A percentile compares a stretch with the other conserved stretches of the same genome.
phyloP scores from a whole-genome alignment of 2,797 vertebrate species.

The Onychomys arenicola region DNA sequence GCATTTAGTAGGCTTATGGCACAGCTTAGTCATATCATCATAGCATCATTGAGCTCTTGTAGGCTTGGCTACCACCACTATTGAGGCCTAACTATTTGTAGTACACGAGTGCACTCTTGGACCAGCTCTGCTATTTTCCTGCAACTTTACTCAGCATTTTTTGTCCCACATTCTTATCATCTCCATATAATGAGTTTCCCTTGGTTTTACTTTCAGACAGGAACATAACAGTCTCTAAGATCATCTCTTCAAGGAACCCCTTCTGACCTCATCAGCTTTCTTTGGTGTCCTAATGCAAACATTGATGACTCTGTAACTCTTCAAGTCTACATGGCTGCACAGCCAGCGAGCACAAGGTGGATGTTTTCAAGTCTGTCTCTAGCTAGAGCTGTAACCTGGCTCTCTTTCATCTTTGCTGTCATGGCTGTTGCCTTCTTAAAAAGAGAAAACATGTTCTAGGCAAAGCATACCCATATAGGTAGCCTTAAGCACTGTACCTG shows the following conservation, averaged over 20 bases:
- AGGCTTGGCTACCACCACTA: neutral
- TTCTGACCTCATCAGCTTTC: neutral
- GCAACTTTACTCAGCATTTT: neutral
- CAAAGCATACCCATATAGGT: neutral
- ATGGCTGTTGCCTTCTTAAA: neutral
- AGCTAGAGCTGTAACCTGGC: neutral
- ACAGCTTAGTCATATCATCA: neutral
- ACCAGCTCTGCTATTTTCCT: neutral
- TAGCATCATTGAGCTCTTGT: neutral
- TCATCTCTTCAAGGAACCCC: neutral
- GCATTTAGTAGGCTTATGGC: neutral
- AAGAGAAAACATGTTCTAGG: neutral
- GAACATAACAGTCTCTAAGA: neutral
- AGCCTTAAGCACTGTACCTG: neutral
- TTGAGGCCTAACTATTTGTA: neutral
- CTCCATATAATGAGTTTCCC: neutral
- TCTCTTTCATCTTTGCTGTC: neutral
- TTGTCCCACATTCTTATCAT: neutral
- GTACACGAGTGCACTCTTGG: neutral
- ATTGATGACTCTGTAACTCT: neutral
- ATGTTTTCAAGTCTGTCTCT: neutral
- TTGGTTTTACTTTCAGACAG: neutral
- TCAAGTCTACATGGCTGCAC: accelerated
- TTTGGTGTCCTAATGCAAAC: neutral
- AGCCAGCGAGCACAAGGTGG: neutral